These are phyloP conservation scores for Heliothis virescens DNA, from an alignment of 1,140 invertebrate genomes.

Conservation along the genomic window DNA sequence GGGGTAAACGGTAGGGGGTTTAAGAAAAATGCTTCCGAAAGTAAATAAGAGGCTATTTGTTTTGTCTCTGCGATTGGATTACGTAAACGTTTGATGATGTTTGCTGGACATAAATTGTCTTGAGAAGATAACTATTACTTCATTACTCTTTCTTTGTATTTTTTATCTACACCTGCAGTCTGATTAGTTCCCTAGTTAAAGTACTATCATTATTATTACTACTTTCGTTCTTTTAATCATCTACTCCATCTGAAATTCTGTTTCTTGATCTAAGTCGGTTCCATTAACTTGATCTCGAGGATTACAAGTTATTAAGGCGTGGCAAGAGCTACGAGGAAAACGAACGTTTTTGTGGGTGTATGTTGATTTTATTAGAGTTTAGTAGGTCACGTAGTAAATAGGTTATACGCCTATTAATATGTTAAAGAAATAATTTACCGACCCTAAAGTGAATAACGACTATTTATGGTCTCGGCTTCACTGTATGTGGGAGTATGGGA, in stretches of 20 bases:
- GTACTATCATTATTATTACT: background rate
- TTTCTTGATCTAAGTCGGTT: background rate
- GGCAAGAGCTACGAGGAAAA: conserved; percentile 21
- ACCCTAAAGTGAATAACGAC: background rate
- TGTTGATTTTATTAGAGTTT: background rate
- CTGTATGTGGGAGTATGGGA: too few species aligned
- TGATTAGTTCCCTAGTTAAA: background rate
- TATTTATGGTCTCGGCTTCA: too few species aligned
- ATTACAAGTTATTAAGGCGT: conserved; percentile 26
- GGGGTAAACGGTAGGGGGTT: background rate
- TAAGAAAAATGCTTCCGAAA: conserved; percentile 4
- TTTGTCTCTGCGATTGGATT: conserved; percentile 1
- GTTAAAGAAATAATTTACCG: background rate
- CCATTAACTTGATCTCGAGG: conserved; percentile 14
- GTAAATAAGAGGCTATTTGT: conserved; percentile 4
- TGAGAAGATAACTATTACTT: too few species aligned
- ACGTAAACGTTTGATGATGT: background rate
- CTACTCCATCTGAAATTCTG: conserved; percentile 12
- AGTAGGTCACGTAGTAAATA: conserved; percentile 15
- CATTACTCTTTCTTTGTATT: too few species aligned
- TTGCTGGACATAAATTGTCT: too few species aligned
- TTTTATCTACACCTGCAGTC: too few species aligned
- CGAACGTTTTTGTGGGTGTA: background rate
- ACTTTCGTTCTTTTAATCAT: background rate
- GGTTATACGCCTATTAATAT: conserved; percentile 7